Evolutionary conservation across 2,888 invertebrate species (phyloP).

Genomic region (Aphrophora alni): DNA sequence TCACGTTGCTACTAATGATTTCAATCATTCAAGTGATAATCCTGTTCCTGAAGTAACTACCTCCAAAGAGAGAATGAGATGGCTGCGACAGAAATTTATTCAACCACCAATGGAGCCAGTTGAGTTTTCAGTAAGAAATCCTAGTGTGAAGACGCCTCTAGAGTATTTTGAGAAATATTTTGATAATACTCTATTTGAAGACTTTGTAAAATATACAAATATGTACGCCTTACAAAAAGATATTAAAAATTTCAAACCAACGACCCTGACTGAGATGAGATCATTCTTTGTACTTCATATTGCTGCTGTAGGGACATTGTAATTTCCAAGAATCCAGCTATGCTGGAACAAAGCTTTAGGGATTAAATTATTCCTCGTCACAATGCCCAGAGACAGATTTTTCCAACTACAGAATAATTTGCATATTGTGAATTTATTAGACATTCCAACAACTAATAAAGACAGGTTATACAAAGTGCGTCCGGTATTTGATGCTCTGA

Average conservation of each 20-base stretch:
- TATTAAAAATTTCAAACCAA: background rate
- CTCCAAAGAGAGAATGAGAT: too few species aligned
- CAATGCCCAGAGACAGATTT: conserved; percentile 46
- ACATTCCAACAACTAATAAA: background rate
- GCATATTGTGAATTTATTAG: conserved; percentile 44
- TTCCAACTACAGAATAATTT: conserved; percentile 46
- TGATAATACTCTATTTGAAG: background rate
- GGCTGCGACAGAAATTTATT: too few species aligned
- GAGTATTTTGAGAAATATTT: conserved; percentile 17
- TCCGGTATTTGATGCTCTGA: conserved; percentile 43
- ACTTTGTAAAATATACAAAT: background rate
- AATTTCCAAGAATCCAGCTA: conserved; percentile 46
- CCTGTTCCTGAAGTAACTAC: too few species aligned
- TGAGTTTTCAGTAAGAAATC: too few species aligned
- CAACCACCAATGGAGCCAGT: too few species aligned
- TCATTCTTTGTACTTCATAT: conserved; percentile 48
- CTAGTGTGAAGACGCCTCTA: background rate
- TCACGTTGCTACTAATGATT: too few species aligned
- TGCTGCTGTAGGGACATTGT: conserved; percentile 48
- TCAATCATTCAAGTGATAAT: too few species aligned
- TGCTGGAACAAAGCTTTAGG: conserved; percentile 45
- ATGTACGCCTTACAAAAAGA: conserved; percentile 6
- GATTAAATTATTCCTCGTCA: conserved; percentile 41
- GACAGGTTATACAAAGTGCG: conserved; percentile 47
- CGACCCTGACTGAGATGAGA: conserved; percentile 41